Percentiles rank a stretch among this genome's conserved stretches.
These are phyloP conservation scores for Lanistes nyassanus DNA, from an alignment of 1,140 invertebrate species.

Conservation along the genomic window DNA sequence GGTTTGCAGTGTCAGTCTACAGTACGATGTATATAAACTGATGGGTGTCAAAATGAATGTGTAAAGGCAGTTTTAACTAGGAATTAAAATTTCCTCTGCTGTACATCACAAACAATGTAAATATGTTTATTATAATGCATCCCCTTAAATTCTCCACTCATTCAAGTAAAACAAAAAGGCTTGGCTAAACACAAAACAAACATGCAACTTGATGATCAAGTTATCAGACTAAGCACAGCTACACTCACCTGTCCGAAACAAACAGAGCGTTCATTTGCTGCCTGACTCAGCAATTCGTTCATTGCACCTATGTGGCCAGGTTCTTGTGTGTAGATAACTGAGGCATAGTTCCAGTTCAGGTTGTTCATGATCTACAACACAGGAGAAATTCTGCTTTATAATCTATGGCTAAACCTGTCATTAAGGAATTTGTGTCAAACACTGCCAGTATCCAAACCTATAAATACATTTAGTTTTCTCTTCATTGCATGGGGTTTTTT, in stretches of 20 bases:
- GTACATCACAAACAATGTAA: background rate
- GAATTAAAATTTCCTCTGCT: no score
- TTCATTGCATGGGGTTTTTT: no score
- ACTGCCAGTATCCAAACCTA: no score
- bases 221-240: background rate
- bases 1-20: no score
- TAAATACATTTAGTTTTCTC: no score
- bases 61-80: no score
- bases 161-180: background rate
- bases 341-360: conserved; percentile 82
- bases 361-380: conserved; percentile 72
- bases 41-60: no score
- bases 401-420: no score
- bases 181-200: background rate
- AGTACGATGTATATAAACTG: no score
- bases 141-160: background rate
- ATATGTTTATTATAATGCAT: background rate
- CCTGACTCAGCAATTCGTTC: conserved; percentile 48
- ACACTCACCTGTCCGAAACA: conserved; percentile 26
- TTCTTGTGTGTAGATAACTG: conserved; percentile 74
- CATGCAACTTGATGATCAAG: background rate
- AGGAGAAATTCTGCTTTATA: background rate
- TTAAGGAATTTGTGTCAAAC: no score
- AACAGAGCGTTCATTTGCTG: conserved; percentile 34
- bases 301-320: conserved; percentile 74